Evolutionary conservation across 2,113 vertebrate genomes (phyloP).

Genomic region (Ptilorrhoa leucosticta): DNA sequence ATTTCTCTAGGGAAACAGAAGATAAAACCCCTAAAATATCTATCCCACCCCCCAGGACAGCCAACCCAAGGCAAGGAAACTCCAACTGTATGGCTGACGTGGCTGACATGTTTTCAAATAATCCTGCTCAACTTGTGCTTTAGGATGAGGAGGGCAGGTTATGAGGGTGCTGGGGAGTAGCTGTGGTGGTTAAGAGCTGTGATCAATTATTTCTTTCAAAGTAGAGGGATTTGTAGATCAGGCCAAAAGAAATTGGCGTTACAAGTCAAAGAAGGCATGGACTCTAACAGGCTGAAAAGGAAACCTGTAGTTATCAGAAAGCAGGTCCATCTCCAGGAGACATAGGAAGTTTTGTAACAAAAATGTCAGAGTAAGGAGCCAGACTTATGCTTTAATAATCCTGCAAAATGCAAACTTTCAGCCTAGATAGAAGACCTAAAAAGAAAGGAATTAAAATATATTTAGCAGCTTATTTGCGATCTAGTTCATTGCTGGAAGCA

Average conservation of each 20-base stretch:
- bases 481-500: background rate
- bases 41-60: background rate
- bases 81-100: background rate
- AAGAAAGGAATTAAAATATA: background rate
- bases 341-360: background rate
- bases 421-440: background rate
- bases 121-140: background rate
- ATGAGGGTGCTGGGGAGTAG: background rate
- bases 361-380: background rate
- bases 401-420: background rate
- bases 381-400: background rate
- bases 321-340: background rate
- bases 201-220: background rate
- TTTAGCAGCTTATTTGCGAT: background rate
- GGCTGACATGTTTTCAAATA: background rate
- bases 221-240: background rate
- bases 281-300: background rate
- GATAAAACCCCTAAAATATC: background rate
- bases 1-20: background rate
- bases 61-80: background rate
- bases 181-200: background rate
- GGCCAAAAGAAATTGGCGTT: background rate
- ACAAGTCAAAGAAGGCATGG: background rate
- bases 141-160: background rate
- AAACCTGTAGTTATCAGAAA: background rate